Evolutionary conservation across 23 tunicate species (phyloP), one percentile per base, ranked within the genome.

Genomic region (Halocynthia aurantium): DNA sequence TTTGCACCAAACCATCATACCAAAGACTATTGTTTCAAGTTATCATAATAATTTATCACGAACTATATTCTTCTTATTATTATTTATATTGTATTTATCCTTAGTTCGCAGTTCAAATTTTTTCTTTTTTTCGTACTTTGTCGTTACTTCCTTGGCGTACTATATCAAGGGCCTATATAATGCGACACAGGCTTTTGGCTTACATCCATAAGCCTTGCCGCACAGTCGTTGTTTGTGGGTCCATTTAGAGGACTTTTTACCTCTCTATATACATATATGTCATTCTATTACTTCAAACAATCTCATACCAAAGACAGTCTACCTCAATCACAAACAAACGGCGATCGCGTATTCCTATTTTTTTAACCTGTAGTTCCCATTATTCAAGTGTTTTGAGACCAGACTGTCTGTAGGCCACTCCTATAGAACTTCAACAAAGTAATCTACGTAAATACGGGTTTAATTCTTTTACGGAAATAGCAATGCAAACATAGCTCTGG

Each of bases 271-370:
- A 31, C 44, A 31, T 65, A 49, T 65, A 9, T 15, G 22, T 65
- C 31, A 40, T 8, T 65, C 70, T 49, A 8, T 15, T 40, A 20
- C 70, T 10, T 49, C 10, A 65, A 10, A 9, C 15, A 49, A 10
- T 65, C 70, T 15, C 49, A 65, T 65, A 65, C 70, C 70, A 65
- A 65, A 65, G 70, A 65, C 70, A 65, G 70, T 65, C 70, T 65
- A 65, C 70, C 70, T 65, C 70, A 65, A 65, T 31, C 44, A 31
- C 44, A 31, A 31, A 31, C 44, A 49, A 58, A 65, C 31, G 70
- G 70, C 70, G 70, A 65, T 20, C 70, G 70, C 19, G 70, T 20
- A 49, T 49, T 65, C 44, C 1, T 31, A n/a, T 31, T 31, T 31
- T 31, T 31, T 31, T 31, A 31, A 31, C 44, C 44, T 31, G 44